Base-by-base conservation (phyloP, 2,113 vertebrate genomes). In the Romanogobio albipinnatus region DNA sequence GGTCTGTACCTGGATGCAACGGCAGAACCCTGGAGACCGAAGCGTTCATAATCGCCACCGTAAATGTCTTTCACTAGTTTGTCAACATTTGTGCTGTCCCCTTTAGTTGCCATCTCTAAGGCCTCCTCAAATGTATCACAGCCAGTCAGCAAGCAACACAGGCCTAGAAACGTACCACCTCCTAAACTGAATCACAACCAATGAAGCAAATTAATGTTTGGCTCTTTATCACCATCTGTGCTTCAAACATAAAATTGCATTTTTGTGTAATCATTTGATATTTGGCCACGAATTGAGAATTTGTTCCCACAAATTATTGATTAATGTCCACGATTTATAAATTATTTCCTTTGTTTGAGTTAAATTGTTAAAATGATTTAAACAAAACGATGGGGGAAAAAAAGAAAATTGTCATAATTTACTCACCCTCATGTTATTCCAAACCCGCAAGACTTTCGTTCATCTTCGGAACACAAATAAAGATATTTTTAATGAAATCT, bases 21-120 rank as follows among this genome's bases (percentile, higher is more conserved):
- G 83, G 96, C 96, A 88, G 95, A 96, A 33, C 96, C 96, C 71
- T 95, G 95, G 78, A 97, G 94, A 82, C 95, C 94, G 89, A 97
- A 96, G 26, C 96, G 94, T 83, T 96, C 96, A 53, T 97, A 97
- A 91, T 96, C 96, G 68, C 96, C 96, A 81, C 96, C 96, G 8
- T 96, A 97, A 92, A 97, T 97, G 86, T 97, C 96, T 75, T 96
- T 96, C 90, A 97, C 96, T 90, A 97, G 94, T 78, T 96, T 96
- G 93, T 97, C 96, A 71, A 96, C 96, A n/a, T 96, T 96, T 87
- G 95, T 96, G 91, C 96, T 97, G 93, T 97, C 96, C 84, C 96
- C 96, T 91, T 96, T 96, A 0, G 96, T 95, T 0, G 96, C 96
- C 95, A 97, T 96, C 93, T 97, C 96, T 86, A 97, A 91, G 3